These are phyloP conservation scores for Drosophila multiciliata DNA, from an alignment of 2,888 invertebrate species.

Conservation along the genomic window DNA sequence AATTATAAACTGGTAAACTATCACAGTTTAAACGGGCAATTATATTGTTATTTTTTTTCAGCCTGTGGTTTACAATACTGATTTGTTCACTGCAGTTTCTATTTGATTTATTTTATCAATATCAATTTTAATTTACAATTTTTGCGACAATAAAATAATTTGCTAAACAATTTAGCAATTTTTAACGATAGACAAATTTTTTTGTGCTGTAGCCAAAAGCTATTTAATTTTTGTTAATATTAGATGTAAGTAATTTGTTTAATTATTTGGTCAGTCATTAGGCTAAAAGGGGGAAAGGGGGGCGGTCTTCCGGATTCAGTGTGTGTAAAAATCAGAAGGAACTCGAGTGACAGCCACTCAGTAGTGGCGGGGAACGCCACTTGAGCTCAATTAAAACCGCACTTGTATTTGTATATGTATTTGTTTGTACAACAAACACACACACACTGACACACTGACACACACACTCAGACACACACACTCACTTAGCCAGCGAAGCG, in stretches of 20 bases:
- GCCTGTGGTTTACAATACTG: conserved; percentile 30
- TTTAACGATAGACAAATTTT: background rate
- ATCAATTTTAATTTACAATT: conserved; percentile 56
- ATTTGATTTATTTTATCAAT: conserved; percentile 60
- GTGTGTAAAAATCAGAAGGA: conserved; percentile 39
- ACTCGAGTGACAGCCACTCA: conserved; percentile 7
- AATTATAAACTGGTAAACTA: conserved; percentile 14
- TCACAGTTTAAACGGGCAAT: conserved; percentile 1
- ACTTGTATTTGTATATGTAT: conserved; percentile 61
- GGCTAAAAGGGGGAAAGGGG: conserved; percentile 40
- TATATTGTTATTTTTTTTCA: conserved; percentile 8
- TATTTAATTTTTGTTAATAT: conserved; percentile 60
- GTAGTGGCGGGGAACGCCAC: conserved; percentile 44
- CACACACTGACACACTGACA: background rate
- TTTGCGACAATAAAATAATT: conserved; percentile 56
- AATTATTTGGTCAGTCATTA: conserved; percentile 66
- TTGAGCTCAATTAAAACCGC: conserved; percentile 81
- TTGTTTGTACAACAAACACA: conserved; percentile 78
- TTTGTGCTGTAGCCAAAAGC: conserved; percentile 54
- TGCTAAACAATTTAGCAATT: conserved; percentile 4
- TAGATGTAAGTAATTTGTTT: conserved; percentile 19
- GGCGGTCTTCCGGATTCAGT: background rate
- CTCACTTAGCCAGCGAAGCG: conserved; percentile 54
- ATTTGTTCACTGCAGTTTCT: conserved; percentile 62
- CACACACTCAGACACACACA: conserved; percentile 55